Evolutionary conservation across 2,113 vertebrate genomes (phyloP).

Genomic region (Hyperopisus bebe): DNA sequence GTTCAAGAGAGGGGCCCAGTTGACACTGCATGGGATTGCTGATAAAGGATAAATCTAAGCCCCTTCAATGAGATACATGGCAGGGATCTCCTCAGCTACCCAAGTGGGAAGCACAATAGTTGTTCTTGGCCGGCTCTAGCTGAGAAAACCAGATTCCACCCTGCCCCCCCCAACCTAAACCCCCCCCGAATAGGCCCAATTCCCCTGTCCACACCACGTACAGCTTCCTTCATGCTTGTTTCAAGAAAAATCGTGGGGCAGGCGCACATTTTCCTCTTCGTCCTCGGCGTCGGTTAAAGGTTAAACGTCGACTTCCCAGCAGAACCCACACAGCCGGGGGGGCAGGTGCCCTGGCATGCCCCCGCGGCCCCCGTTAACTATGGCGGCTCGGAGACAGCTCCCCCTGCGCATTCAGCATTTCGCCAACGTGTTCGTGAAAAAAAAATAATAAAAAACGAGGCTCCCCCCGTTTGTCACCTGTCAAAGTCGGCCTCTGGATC

Average conservation of each 20-base stretch:
- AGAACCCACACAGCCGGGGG: not conserved
- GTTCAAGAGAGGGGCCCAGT: slow-evolving; percentile 39
- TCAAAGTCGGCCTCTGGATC: slow-evolving; percentile 12
- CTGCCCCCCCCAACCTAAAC: not conserved
- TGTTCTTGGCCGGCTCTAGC: slow-evolving; percentile 32
- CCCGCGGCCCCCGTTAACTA: not conserved
- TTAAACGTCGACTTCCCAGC: not conserved
- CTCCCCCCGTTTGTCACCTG: slow-evolving; percentile 15
- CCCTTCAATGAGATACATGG: slow-evolving; percentile 40
- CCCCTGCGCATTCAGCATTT: not conserved
- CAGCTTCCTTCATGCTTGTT: slow-evolving; percentile 9
- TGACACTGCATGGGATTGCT: slow-evolving; percentile 46
- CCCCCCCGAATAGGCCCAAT: not conserved
- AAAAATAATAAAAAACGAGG: not conserved
- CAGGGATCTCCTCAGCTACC: slow-evolving; percentile 26
- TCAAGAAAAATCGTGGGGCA: not conserved
- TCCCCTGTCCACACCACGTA: slow-evolving; percentile 18
- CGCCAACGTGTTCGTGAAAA: not conserved
- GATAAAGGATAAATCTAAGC: slow-evolving; percentile 48
- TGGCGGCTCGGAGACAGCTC: not conserved
- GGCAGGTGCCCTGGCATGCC: not conserved
- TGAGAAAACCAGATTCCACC: slow-evolving; percentile 19
- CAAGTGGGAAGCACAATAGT: slow-evolving; percentile 37
- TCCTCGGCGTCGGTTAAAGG: slow-evolving; percentile 4
- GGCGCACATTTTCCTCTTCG: not conserved